A percentile compares a stretch with the other conserved stretches of the same genome.
phyloP scores from a whole-genome alignment of 2,888 invertebrate species.

The Agrilus mali region DNA sequence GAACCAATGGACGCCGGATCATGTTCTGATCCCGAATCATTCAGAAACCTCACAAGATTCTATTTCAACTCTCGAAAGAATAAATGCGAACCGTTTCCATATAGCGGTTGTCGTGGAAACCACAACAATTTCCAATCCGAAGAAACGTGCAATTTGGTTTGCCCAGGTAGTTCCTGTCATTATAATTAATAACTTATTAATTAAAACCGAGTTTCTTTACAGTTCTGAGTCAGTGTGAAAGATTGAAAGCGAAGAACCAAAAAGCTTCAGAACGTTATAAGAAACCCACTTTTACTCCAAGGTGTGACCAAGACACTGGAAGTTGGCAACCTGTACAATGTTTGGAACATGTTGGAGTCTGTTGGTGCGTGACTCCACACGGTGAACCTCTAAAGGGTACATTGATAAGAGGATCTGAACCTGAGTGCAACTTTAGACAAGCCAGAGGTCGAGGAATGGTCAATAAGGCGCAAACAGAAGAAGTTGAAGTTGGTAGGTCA shows the following conservation, averaged over 20 bases:
- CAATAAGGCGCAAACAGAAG: slow-evolving; percentile 16
- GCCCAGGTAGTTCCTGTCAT: slow-evolving; percentile 47
- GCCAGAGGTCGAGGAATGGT: slow-evolving; percentile 47
- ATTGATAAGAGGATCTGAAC: slow-evolving; percentile 60
- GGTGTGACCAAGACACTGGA: slow-evolving; percentile 58
- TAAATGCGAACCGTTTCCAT: slow-evolving; percentile 58
- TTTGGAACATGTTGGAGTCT: slow-evolving; percentile 62
- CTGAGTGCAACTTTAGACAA: slow-evolving; percentile 68
- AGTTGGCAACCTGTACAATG: slow-evolving; percentile 77
- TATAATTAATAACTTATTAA: background rate
- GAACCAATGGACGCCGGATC: slow-evolving; percentile 52
- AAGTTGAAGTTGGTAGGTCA: slow-evolving; percentile 42
- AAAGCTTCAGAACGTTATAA: slow-evolving; percentile 58
- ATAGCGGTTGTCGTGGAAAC: slow-evolving; percentile 65
- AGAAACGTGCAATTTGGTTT: slow-evolving; percentile 65
- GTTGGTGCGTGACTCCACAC: slow-evolving; percentile 76
- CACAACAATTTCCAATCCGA: slow-evolving; percentile 77
- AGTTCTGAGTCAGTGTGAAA: slow-evolving; percentile 71
- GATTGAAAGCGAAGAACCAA: slow-evolving; percentile 65
- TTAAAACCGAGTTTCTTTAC: slow-evolving; percentile 11
- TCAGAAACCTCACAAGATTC: slow-evolving; percentile 45
- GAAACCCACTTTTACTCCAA: slow-evolving; percentile 64
- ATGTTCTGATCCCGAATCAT: slow-evolving; percentile 38
- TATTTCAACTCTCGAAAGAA: slow-evolving; percentile 67
- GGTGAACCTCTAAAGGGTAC: slow-evolving; percentile 74